Base-by-base conservation (phyloP, 2,113 vertebrate species). In the Psittacula cyanocephala region DNA sequence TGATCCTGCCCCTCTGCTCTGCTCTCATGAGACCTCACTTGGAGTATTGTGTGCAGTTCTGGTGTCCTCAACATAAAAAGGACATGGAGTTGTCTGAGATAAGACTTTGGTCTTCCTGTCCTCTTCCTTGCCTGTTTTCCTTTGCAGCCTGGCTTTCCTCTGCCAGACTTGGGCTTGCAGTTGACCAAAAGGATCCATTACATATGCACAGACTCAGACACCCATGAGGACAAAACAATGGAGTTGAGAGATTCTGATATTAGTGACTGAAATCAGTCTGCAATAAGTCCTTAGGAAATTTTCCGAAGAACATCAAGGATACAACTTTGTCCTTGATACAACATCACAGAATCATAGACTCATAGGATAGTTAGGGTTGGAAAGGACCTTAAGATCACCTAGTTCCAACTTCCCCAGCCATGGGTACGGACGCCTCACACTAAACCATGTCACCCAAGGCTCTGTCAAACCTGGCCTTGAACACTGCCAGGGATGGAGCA, bases 151-250 rank as follows among this genome's bases (percentile, higher is more conserved):
- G 47, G 22, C 17, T 77, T 50, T 81, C 2, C 52, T 46, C 11
- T 5, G 24, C 43, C 35, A 50, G 11, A 13, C 8, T 2, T 5
- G 29, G 11, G 4, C 19, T 86, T 2, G 0, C 13, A 22, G 9
- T 5, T 25, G 17, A 31, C 35, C 17, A 0, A 12, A 37, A 37
- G 19, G 27, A 39, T 62, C 39, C n/a, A 10, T 18, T 29, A 13
- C 17, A 2, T 5, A 0, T 0, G 7, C 19, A 31, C 17, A 27
- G 44, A 19, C 31, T 33, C 28, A 31, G 63, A 39, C 31, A 44
- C 18, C 7, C 0, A 0, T 3, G 6, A 9, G 35, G 33, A 31
- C n/a, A 41, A 31, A 79, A 33, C 47, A 64, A 4, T 1, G 7
- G 20, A 77, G 46, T 28, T 72, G 59, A 82, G 39, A 47, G 20